A percentile compares a stretch with the other conserved stretches of the same genome.
Evolutionary conservation across 2,113 vertebrate genomes (phyloP).

Genomic region (Chloroceryle aenea): DNA sequence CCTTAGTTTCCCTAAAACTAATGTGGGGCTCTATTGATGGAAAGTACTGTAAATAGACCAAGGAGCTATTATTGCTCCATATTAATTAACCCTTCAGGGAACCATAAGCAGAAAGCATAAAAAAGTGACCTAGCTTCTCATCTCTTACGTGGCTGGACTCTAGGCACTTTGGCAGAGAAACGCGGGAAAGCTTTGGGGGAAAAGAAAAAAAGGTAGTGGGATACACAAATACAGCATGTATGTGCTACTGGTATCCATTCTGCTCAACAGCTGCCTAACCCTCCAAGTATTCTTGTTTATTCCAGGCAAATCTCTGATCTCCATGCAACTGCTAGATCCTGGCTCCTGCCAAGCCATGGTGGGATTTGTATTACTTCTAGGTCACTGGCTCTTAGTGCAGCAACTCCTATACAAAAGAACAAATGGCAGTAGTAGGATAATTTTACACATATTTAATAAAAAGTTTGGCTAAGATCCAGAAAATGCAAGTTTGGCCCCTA

Average conservation of each 20-base stretch:
- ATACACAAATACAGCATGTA: background rate
- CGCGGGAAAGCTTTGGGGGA: background rate
- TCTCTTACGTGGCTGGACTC: background rate
- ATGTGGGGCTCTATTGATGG: background rate
- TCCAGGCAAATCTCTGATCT: background rate
- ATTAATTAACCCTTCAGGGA: slow-evolving; percentile 38
- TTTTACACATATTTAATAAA: background rate
- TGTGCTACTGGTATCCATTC: background rate
- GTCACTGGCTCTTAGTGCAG: background rate
- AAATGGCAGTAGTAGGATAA: background rate
- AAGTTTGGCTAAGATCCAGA: background rate
- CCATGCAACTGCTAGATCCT: background rate
- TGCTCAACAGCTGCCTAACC: background rate
- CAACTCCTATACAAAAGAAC: background rate
- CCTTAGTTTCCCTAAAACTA: background rate
- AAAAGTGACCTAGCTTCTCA: background rate
- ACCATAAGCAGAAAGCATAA: background rate
- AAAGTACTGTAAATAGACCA: background rate
- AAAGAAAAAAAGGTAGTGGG: background rate
- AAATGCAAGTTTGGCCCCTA: background rate
- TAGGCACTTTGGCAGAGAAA: background rate
- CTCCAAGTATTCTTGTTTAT: background rate
- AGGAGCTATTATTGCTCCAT: background rate
- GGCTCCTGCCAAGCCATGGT: background rate
- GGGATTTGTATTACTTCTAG: background rate